Evolutionary conservation across 2,113 vertebrate genomes (phyloP), one percentile per base, ranked within the genome.

Genomic region (Cairina moschata): DNA sequence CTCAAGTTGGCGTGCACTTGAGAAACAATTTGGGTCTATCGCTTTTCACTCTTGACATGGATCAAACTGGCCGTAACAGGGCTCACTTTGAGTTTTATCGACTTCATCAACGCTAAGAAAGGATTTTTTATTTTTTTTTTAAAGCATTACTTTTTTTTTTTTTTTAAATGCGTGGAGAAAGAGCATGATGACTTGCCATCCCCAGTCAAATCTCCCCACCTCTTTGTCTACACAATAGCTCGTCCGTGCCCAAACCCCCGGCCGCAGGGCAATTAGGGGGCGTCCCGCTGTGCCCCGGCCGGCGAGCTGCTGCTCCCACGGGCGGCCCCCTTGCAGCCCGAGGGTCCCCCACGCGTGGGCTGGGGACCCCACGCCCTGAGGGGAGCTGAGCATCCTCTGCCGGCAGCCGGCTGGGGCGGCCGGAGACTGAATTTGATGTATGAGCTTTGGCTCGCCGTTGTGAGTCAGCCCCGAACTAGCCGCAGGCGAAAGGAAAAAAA

Each of bases 401-500:
- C 48, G 48, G 48, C 18, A 50, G 50, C 50, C 23, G 50, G 50
- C 23, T 52, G 50, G 21, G 50, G 50, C 23, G 50, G 50, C 23
- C 50, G 13, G 50, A 13, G 50, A 25, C 50, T 52, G 50, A 25
- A 25, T 52, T 52, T 52, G 98, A 99, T 98, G 98, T 98, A 98
- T 98, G 98, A 97, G 97, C 97, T 98, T 96, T 98, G 98, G 98
- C 98, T 98, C 98, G 97, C 98, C 97, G 98, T 98, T 97, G 97
- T 98, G 98, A 98, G 98, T 98, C 98, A 98, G 98, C 98, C 98
- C 97, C 98, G 97, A 98, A 98, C 71, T 97, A 97, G 98, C 98
- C 98, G 97, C 97, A 97, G 98, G 98, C 98, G 96, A 98, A 98
- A 98, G 98, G 98, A 98, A 98, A 98, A 98, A 98, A 98, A 98